Conservation (phyloP, 2,113 vertebrate genomes). For the Rostratula benghalensis region DNA sequence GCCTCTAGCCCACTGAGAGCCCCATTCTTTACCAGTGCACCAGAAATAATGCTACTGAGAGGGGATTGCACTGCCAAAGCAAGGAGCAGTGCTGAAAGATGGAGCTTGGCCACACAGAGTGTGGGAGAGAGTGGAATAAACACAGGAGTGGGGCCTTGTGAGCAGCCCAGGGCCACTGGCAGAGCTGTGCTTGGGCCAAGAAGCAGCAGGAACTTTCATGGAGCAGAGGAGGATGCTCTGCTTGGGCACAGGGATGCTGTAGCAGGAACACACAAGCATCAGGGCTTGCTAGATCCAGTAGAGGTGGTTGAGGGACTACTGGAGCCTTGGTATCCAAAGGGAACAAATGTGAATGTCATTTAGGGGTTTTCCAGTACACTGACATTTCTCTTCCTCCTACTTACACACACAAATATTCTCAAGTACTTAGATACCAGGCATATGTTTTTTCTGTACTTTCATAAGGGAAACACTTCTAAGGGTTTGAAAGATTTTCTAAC, state of each 20-base stretch:
- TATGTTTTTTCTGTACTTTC: background rate
- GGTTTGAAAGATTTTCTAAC: background rate
- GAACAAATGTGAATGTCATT: background rate
- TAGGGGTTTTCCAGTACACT: background rate
- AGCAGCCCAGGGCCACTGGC: background rate
- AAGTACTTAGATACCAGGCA: background rate
- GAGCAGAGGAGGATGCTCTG: background rate
- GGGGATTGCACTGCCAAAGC: fast-evolving
- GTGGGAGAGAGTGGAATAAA: background rate
- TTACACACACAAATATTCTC: background rate
- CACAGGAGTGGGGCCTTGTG: fast-evolving
- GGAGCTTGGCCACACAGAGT: fast-evolving
- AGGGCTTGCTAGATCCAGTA: background rate
- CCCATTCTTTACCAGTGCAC: background rate
- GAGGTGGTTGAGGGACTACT: background rate
- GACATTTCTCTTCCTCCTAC: background rate
- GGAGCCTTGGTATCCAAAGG: background rate
- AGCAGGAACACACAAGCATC: background rate
- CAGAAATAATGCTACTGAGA: background rate
- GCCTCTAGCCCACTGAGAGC: background rate
- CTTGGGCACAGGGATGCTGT: fast-evolving
- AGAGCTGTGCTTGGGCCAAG: background rate
- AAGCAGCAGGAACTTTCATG: background rate
- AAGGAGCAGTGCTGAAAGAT: background rate
- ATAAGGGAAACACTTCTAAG: background rate